A percentile compares a stretch with the other conserved stretches of the same genome.
phyloP scores from a whole-genome alignment of 2,888 invertebrate genomes.

The Drymonia ruficornis region DNA sequence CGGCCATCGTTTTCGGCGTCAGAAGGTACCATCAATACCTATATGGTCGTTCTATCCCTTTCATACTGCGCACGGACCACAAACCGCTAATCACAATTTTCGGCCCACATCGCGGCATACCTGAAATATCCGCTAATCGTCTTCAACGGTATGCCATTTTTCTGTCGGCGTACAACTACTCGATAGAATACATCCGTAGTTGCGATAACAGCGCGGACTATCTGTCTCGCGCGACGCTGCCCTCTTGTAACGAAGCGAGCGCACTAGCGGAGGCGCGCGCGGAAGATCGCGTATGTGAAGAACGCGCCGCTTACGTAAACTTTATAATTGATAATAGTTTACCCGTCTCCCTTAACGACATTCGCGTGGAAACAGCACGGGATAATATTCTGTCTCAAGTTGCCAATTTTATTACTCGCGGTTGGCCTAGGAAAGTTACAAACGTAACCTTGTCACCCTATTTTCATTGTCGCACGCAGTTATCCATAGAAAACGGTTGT shows the following conservation, averaged over 20 bases:
- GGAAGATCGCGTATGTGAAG: too few species aligned
- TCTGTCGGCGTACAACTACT: slow-evolving; percentile 34
- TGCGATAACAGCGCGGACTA: slow-evolving; percentile 20
- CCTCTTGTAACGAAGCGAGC: too few species aligned
- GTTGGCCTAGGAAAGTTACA: slow-evolving; percentile 12
- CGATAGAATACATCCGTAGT: slow-evolving; percentile 37
- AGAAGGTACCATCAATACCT: not conserved
- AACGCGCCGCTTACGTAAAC: slow-evolving; percentile 19
- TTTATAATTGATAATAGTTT: slow-evolving; percentile 8
- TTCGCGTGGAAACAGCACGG: slow-evolving; percentile 10
- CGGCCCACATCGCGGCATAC: not conserved
- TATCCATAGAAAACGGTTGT: slow-evolving; percentile 7
- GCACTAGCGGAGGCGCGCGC: too few species aligned
- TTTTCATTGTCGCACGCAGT: slow-evolving; percentile 5
- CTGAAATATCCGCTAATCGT: not conserved
- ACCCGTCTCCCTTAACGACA: slow-evolving; percentile 5
- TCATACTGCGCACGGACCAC: not conserved
- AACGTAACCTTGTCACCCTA: slow-evolving; percentile 1
- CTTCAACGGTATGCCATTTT: not conserved
- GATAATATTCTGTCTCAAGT: slow-evolving; percentile 2
- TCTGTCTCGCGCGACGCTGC: not conserved
- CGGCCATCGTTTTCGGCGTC: slow-evolving; percentile 4
- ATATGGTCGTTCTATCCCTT: not conserved
- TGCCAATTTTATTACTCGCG: slow-evolving; percentile 8
- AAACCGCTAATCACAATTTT: not conserved